Evolutionary conservation across 2,888 invertebrate genomes (phyloP), one percentile per base, ranked within the genome.

Genomic region (Xanthorhoe designata): DNA sequence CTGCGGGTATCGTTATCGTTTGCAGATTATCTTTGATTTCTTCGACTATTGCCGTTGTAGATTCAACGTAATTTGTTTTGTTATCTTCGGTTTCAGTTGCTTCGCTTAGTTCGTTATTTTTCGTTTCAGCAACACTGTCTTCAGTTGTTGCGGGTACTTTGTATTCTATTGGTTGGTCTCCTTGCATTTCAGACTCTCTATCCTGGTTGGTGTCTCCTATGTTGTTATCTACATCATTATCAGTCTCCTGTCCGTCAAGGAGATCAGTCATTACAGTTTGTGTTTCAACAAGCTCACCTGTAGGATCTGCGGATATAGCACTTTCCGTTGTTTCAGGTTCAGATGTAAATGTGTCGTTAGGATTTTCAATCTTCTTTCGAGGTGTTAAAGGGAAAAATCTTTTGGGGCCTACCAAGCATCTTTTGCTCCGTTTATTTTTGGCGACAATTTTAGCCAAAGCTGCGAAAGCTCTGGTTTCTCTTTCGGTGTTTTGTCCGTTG

Each of bases 401-500:
- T 42, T 60, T 63, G 32, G 17, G 32, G 10, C 35, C 50, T n/a
- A 74, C 67, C 9, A 77, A 53, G 19, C 78, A 64, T 64, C 84
- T 78, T 71, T 76, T 82, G 54, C 69, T 71, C 5, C 80, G 67
- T 13, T 72, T 72, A 13, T 81, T 80, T 71, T 80, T 83, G 0
- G 74, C 73, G 2, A 76, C 77, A 8, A 81, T 71, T 66, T 78
- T 82, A 17, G 76, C 69, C 7, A 92, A 80, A 4, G 77, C 73
- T 2, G 79, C 77, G 70, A 92, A 93, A 0, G 92, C 91, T 42
- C 85, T 82, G 6, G 67, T 78, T 73, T 92, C 92, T 17, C 90
- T 81, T 32, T 87, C 83, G 0, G 86, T 84, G 69, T 86, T 88
- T n/a, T 75, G 80, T 35, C 91, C 91, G 71, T 93, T 93, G 77